phyloP scores from a whole-genome alignment of 2,797 vertebrate genomes.

The Pseudopleuronectes americanus region DNA sequence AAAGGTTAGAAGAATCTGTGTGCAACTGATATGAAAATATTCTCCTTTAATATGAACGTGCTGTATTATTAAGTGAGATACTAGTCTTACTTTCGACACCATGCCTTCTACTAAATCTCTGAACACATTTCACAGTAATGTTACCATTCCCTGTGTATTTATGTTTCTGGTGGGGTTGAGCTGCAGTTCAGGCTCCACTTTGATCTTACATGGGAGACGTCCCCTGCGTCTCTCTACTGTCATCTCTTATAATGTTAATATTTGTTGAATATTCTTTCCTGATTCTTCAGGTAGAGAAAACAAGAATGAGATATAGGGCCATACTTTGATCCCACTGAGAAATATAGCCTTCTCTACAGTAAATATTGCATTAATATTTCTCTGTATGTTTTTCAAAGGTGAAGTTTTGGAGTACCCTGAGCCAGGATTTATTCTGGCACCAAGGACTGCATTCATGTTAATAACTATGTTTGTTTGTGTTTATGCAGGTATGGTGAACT shows the following conservation, averaged over 20 bases:
- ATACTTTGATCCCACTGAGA: constrained; percentile 55
- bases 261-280: constrained; percentile 34
- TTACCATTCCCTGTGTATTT: constrained; percentile 5
- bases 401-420: constrained; percentile 1
- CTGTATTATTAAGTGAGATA: neutral
- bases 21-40: neutral
- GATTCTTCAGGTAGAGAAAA: constrained; percentile 55
- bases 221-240: constrained; percentile 31
- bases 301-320: constrained; percentile 31
- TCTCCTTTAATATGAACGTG: constrained; percentile 7
- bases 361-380: constrained; percentile 37
- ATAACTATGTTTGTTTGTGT: neutral
- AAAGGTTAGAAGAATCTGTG: neutral
- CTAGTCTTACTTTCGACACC: constrained; percentile 3
- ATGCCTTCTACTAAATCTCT: constrained; percentile 10
- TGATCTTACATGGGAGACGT: constrained; percentile 45
- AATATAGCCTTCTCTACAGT: constrained; percentile 28
- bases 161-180: constrained; percentile 6
- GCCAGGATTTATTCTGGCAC: neutral
- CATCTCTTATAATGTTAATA: constrained; percentile 60
- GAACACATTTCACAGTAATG: constrained; percentile 27
- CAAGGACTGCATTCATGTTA: neutral
- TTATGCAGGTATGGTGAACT: constrained; percentile 96
- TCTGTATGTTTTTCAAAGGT: constrained; percentile 5
- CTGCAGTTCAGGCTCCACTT: constrained; percentile 32